These are phyloP conservation scores for Pyrocephalus nanus DNA, from an alignment of 2,797 vertebrate species.

Conservation along the genomic window DNA sequence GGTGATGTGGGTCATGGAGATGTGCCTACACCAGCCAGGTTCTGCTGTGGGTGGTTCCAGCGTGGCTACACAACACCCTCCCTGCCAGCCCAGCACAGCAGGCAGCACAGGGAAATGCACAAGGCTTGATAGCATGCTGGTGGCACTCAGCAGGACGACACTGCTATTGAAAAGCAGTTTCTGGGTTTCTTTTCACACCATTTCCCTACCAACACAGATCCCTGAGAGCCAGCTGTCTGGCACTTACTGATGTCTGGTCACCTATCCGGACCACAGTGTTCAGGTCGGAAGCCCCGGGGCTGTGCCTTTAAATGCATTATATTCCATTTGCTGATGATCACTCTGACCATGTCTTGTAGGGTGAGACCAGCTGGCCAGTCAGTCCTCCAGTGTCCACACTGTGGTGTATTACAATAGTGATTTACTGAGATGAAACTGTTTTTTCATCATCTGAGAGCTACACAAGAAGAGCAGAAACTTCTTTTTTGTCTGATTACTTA, in stretches of 20 bases:
- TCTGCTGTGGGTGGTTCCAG: background rate
- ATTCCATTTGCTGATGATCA: background rate
- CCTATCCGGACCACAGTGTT: background rate
- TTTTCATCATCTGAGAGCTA: background rate
- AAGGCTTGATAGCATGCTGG: rapidly evolving
- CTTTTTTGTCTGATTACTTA: background rate
- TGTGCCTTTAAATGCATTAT: background rate
- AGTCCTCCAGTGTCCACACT: background rate
- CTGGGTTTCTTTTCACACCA: background rate
- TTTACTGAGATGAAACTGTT: background rate
- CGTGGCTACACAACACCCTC: rapidly evolving
- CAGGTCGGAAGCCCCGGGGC: rapidly evolving
- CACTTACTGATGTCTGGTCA: background rate
- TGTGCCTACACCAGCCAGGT: background rate
- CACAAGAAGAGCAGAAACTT: background rate
- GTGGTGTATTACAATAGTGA: background rate
- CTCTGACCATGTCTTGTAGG: background rate
- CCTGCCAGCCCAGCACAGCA: rapidly evolving
- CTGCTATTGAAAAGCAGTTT: background rate
- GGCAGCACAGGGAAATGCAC: background rate
- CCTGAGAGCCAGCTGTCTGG: background rate
- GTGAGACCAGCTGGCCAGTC: background rate
- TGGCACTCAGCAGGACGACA: background rate
- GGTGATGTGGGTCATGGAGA: background rate
- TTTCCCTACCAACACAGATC: background rate